These are phyloP conservation scores for Danio rerio DNA, from an alignment of 2,113 vertebrate genomes.

Conservation along the genomic window GRCz12tu NC_133197.1:20061501-20062000, in stretches of 20 bases:
- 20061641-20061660: slow-evolving; percentile 91
- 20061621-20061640: slow-evolving; percentile 88
- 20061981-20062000: slow-evolving; percentile 11
- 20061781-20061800: slow-evolving; percentile 78
- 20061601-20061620: slow-evolving; percentile 90
- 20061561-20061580: slow-evolving; percentile 94
- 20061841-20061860: slow-evolving; percentile 58
- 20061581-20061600: slow-evolving; percentile 88
- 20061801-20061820: slow-evolving; percentile 81
- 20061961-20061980: slow-evolving; percentile 31
- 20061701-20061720: slow-evolving; percentile 63
- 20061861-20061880: slow-evolving; percentile 43
- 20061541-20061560: slow-evolving; percentile 66
- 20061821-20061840: slow-evolving; percentile 81
- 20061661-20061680: slow-evolving; percentile 89
- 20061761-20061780: slow-evolving; percentile 82
- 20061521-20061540: slow-evolving; percentile 59
- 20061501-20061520: slow-evolving; percentile 56
- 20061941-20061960: slow-evolving; percentile 33
- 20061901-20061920: slow-evolving; percentile 21
- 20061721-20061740: slow-evolving; percentile 56
- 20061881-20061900: slow-evolving; percentile 27
- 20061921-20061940: slow-evolving; percentile 41
- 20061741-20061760: slow-evolving; percentile 80
- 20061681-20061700: slow-evolving; percentile 86